phyloP scores from a whole-genome alignment of 2,113 vertebrate genomes.

The Tiliqua scincoides region DNA sequence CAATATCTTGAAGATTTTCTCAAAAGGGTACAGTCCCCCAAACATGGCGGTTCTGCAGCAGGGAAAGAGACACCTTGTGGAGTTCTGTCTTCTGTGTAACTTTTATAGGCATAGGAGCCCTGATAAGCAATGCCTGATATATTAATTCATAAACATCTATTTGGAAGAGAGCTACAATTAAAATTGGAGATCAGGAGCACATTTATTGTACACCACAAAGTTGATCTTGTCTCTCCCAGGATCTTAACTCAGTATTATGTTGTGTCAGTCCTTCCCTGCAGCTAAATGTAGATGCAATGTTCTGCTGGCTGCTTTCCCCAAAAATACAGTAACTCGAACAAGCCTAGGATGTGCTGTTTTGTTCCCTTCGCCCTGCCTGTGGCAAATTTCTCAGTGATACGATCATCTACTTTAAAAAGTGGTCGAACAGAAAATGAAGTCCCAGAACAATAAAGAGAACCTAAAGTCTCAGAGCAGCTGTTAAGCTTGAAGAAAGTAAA shows the following conservation, averaged over 20 bases:
- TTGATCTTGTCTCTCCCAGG: not conserved
- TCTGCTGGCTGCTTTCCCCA: conserved; percentile 27
- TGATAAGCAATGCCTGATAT: not conserved
- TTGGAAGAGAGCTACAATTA: not conserved
- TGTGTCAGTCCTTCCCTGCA: not conserved
- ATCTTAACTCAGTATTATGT: conserved; percentile 4
- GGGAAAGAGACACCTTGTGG: not conserved
- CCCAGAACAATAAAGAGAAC: conserved; percentile 14
- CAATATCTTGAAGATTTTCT: not conserved
- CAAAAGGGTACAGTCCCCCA: not conserved
- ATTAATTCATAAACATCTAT: not conserved
- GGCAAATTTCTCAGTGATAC: conserved; percentile 15
- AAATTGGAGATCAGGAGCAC: not conserved
- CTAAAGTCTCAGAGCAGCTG: conserved; percentile 6
- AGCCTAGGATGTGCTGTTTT: not conserved
- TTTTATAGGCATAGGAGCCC: not conserved
- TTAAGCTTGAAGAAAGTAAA: conserved; percentile 25
- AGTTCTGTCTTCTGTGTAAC: not conserved
- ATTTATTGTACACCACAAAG: not conserved
- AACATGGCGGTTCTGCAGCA: not conserved
- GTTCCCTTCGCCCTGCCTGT: conserved; percentile 11
- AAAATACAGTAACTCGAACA: conserved; percentile 19
- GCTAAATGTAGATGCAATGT: conserved; percentile 1
- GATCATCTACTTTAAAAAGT: not conserved
- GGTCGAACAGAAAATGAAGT: not conserved